Evolutionary conservation across 2,797 vertebrate species (phyloP), one percentile per base, ranked within the genome.

Genomic region (Geotrypetes seraphini): DNA sequence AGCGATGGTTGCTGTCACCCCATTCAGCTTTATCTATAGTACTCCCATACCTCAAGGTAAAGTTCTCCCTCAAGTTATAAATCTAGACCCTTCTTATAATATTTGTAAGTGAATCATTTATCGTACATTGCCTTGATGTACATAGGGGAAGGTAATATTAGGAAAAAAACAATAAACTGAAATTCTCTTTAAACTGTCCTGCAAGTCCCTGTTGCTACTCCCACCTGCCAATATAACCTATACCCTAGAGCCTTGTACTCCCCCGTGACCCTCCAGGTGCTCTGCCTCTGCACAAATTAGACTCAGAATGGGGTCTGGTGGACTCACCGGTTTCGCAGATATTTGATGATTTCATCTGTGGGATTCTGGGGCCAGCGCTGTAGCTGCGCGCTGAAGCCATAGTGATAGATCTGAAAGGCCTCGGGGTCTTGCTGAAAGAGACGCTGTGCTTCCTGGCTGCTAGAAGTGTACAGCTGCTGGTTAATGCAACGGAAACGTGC

Each of bases 401-500:
- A 78, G 68, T 97, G 94, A 48, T 97, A 97, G 12, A 90, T 31
- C 4, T 59, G 35, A 16, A 92, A 91, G 6, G 91, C 84, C 10
- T 85, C 50, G 0, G 85, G 90, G 38, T 96, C 92, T 34, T 73
- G 69, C 14, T 42, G 60, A 58, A 96, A 95, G 56, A 98, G 86
- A 12, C 16, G 66, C 1, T 41, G 74, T 0, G 92, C 90, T 15
- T 87, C 85, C 1, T 23, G 68, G 51, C 94, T 93, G 42, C 66
- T 60, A 0, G 63, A 69, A 0, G 78, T 89, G 73, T 97, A 96
- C 6, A 98, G 53, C 38, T 84, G 70, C 45, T 97, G 78, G 3
- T 96, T 97, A 22, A 98, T 85, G 62, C 82, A 90, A 17, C 93
- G 91, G 74, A 98, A 97, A 8, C 84, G 86, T 2, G 89, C 91